These are phyloP conservation scores for Diachasmimorpha longicaudata DNA, from an alignment of 1,140 invertebrate genomes.

Conservation along the genomic window DNA sequence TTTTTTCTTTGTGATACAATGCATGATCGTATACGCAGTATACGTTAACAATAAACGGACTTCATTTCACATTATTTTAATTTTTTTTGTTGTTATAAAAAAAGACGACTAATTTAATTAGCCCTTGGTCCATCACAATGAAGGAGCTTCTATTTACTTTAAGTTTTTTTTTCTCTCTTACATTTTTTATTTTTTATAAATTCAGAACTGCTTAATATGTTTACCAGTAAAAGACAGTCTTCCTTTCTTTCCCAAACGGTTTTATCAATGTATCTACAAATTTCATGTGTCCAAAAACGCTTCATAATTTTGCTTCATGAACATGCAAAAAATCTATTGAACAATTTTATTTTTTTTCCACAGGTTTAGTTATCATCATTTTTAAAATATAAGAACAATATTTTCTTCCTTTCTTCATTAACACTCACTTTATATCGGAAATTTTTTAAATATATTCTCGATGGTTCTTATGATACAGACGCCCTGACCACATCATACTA, in stretches of 20 bases:
- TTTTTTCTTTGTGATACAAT: background rate
- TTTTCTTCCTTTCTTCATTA: background rate
- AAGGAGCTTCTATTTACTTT: background rate
- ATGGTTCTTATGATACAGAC: background rate
- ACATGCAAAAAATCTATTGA: background rate
- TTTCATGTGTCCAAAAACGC: background rate
- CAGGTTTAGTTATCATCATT: background rate
- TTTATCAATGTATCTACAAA: background rate
- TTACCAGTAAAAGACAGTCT: background rate
- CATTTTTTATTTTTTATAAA: background rate
- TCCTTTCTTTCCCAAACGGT: background rate
- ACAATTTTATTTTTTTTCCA: background rate
- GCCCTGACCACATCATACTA: background rate
- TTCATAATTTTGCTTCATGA: background rate
- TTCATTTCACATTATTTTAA: background rate
- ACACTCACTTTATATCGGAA: background rate
- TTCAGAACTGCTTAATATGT: background rate
- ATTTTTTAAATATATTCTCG: background rate
- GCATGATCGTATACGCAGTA: conserved; percentile 8
- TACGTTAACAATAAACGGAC: conserved; percentile 2
- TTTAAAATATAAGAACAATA: background rate
- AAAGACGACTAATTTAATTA: background rate
- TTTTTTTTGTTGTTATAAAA: conserved; percentile 9
- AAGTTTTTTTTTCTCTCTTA: background rate
- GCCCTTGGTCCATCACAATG: background rate